These are phyloP conservation scores for Chionomys nivalis DNA, from an alignment of 2,113 vertebrate genomes.

Conservation along the genomic window DNA sequence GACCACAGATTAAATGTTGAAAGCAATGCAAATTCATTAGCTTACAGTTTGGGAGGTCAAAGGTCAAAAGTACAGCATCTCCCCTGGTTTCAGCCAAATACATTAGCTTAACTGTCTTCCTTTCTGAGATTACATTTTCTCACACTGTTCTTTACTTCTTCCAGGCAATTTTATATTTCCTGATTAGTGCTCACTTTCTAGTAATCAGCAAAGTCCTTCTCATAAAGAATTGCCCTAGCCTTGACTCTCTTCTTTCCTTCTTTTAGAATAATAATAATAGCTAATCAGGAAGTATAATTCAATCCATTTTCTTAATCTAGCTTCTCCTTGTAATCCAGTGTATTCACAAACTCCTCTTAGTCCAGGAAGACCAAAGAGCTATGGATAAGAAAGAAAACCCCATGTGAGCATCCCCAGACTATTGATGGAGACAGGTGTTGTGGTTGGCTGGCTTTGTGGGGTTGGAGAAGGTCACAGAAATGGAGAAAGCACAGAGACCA, in stretches of 20 bases:
- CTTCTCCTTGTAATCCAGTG: not conserved
- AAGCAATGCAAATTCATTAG: not conserved
- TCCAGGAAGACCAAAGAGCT: not conserved
- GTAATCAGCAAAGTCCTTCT: not conserved
- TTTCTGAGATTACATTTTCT: not conserved
- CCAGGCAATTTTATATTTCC: not conserved
- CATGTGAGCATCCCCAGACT: not conserved
- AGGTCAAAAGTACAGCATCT: not conserved
- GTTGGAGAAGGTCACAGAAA: not conserved
- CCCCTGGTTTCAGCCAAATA: not conserved
- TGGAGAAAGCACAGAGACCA: not conserved
- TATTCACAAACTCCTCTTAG: not conserved
- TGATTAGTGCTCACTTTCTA: not conserved
- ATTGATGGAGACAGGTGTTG: not conserved
- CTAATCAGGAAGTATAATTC: not conserved
- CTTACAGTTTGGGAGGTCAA: not conserved
- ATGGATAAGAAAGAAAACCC: not conserved
- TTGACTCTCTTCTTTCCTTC: not conserved
- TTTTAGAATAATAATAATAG: slow-evolving; percentile 32
- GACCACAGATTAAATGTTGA: not conserved
- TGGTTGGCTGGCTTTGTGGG: not conserved
- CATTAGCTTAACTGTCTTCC: not conserved
- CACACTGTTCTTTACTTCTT: not conserved
- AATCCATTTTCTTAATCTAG: not conserved
- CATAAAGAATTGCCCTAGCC: not conserved